These are phyloP conservation scores for Leucophenga varia DNA, from an alignment of 1,140 invertebrate genomes.

Conservation along the genomic window DNA sequence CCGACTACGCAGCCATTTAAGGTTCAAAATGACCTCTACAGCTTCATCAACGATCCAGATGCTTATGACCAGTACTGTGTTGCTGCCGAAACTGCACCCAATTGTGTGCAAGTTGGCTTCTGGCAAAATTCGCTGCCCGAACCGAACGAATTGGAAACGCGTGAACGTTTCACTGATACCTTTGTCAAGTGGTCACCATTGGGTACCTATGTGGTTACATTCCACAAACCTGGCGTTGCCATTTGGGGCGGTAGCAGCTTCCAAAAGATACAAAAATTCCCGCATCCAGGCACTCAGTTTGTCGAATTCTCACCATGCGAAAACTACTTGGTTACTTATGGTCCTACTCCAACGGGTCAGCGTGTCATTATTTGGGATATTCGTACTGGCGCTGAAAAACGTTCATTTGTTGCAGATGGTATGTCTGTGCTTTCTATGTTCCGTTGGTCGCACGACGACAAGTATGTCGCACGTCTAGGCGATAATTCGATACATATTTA, in stretches of 20 bases:
- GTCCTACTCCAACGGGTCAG: constrained; percentile 67
- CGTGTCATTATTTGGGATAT: constrained; percentile 94
- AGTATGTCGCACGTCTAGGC: constrained; percentile 91
- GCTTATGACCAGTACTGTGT: constrained; percentile 95
- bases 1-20: constrained; percentile 85
- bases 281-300: constrained; percentile 87
- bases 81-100: constrained; percentile 74
- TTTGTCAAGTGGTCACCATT: constrained; percentile 96
- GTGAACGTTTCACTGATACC: constrained; percentile 71
- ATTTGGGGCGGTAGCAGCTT: constrained; percentile 96
- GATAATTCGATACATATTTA: constrained; percentile 87
- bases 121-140: constrained; percentile 91
- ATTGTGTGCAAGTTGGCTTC: constrained; percentile 75
- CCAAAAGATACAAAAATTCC: constrained; percentile 87
- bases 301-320: constrained; percentile 98
- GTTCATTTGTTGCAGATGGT: constrained; percentile 84
- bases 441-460: constrained; percentile 96
- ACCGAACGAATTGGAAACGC: constrained; percentile 77
- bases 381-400: constrained; percentile 86
- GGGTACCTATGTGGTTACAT: constrained; percentile 94
- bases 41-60: constrained; percentile 89
- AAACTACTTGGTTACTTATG: constrained; percentile 93
- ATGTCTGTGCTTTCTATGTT: constrained; percentile 87
- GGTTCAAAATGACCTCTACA: constrained; percentile 85
- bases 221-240: constrained; percentile 92